A percentile compares a stretch with the other conserved stretches of the same genome.
Evolutionary conservation across 2,797 vertebrate species (phyloP).

Genomic region (Rhadinocentrus ornatus): DNA sequence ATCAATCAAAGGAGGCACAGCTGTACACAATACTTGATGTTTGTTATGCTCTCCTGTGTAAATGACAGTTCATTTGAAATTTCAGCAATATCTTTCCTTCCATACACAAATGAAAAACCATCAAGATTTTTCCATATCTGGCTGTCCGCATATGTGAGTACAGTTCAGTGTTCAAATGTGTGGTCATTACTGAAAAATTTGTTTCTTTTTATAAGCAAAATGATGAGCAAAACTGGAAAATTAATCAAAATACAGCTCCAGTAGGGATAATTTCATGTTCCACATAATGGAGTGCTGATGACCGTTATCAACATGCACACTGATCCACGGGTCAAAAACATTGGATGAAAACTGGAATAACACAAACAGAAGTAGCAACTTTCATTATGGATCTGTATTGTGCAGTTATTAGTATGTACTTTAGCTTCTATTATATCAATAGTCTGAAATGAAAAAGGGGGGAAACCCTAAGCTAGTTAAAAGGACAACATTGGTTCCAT

Average conservation of each 20-base stretch:
- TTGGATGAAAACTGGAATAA: background rate
- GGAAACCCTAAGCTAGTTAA: background rate
- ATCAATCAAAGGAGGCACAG: constrained; percentile 4
- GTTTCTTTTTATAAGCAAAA: constrained; percentile 42
- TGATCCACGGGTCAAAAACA: constrained; percentile 7
- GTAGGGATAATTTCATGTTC: constrained; percentile 29
- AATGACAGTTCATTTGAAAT: background rate
- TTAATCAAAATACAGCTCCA: constrained; percentile 12
- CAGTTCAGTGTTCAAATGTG: constrained; percentile 12
- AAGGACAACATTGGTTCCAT: background rate
- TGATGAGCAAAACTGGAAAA: constrained; percentile 35
- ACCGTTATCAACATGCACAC: constrained; percentile 6
- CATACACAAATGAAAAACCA: constrained; percentile 11
- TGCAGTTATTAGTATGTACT: background rate
- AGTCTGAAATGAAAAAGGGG: constrained; percentile 2
- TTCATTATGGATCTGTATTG: background rate
- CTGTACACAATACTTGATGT: constrained; percentile 5
- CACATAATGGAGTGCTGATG: constrained; percentile 22
- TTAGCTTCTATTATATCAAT: background rate
- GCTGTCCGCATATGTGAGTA: constrained; percentile 33
- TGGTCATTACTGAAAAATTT: constrained; percentile 31
- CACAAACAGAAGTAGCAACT: background rate
- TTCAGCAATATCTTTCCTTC: constrained; percentile 4
- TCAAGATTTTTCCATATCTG: constrained; percentile 13
- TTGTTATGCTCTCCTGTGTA: background rate